Evolutionary conservation across 2,113 vertebrate genomes (phyloP).

Genomic region (Aramus guarauna): DNA sequence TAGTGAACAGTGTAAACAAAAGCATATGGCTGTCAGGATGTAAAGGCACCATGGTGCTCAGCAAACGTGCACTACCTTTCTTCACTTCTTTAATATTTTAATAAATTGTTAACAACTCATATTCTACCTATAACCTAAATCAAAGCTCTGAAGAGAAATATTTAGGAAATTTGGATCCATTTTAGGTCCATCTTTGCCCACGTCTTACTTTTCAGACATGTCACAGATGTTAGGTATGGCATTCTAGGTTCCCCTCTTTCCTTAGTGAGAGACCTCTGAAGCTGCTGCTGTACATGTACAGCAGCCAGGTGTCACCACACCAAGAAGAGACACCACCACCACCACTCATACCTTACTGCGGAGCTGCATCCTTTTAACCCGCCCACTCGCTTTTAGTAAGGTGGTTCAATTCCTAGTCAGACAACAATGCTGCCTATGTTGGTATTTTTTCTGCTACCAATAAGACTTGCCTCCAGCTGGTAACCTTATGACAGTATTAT

Average conservation of each 20-base stretch:
- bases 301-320: neutral
- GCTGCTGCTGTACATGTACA: neutral
- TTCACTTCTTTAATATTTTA: neutral
- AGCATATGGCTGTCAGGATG: neutral
- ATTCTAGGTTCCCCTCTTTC: neutral
- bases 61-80: neutral
- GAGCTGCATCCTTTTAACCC: neutral
- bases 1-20: neutral
- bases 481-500: neutral
- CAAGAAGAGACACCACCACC: neutral
- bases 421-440: neutral
- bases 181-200: neutral
- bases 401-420: neutral
- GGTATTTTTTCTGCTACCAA: neutral
- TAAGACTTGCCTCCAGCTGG: neutral
- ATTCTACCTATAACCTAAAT: neutral
- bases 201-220: neutral
- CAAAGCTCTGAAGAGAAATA: neutral
- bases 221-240: neutral
- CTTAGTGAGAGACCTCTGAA: neutral
- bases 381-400: fast-evolving
- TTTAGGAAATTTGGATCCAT: neutral
- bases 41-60: neutral
- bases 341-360: neutral
- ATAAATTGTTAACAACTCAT: neutral